These are phyloP conservation scores for Lutraria rhynchaena DNA, from an alignment of 1,140 invertebrate genomes.

Conservation along the genomic window DNA sequence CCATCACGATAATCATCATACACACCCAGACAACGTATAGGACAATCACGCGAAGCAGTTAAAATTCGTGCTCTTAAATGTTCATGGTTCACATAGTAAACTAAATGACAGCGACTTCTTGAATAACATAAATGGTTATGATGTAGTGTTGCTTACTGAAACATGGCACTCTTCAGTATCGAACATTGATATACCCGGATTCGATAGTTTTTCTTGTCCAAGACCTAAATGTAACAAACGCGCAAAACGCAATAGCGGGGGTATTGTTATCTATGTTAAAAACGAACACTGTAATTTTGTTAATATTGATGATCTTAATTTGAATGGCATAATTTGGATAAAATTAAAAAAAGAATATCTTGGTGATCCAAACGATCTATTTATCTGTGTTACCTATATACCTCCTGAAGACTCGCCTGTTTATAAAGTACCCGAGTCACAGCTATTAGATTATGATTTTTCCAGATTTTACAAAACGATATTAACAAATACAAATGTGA, in stretches of 20 bases:
- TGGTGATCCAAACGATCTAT: neutral
- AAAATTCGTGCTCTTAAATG: slow-evolving; percentile 8
- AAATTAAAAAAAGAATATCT: slow-evolving; percentile 1
- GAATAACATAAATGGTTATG: no score
- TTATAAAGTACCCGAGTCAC: neutral
- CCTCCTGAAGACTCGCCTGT: slow-evolving; percentile 13
- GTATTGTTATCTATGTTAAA: no score
- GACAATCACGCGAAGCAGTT: slow-evolving; percentile 13
- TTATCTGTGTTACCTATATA: slow-evolving; percentile 23
- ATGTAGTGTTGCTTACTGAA: slow-evolving; percentile 28
- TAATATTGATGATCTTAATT: no score
- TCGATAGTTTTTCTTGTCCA: slow-evolving; percentile 33
- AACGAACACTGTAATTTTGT: slow-evolving; percentile 22
- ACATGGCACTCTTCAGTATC: slow-evolving; percentile 22
- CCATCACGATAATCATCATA: no score
- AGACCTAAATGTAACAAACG: slow-evolving; percentile 28
- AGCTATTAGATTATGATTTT: slow-evolving; percentile 14
- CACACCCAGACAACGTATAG: neutral
- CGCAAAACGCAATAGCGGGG: slow-evolving; percentile 21
- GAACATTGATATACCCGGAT: slow-evolving; percentile 13
- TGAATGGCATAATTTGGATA: no score
- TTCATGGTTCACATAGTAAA: slow-evolving; percentile 3
- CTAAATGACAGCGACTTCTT: slow-evolving; percentile 24
- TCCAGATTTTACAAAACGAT: slow-evolving; percentile 7
- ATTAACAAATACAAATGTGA: neutral